Percentiles rank a stretch among this genome's conserved stretches.
phyloP scores from a whole-genome alignment of 2,797 vertebrate genomes.

The Helarctos malayanus region DNA sequence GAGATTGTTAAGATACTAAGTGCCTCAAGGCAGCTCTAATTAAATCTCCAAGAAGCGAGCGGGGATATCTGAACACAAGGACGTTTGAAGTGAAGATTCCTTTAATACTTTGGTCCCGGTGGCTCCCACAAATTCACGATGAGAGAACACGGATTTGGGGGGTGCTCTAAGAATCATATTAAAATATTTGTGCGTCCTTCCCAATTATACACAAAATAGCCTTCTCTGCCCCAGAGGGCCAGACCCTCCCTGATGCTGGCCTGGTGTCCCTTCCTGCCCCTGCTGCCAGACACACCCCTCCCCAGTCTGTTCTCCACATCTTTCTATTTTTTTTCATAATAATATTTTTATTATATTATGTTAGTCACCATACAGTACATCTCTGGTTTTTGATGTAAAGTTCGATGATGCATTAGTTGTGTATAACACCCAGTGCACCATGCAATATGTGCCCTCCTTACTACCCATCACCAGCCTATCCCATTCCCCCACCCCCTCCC shows the following conservation, averaged over 20 bases:
- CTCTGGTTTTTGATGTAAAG: too few species aligned
- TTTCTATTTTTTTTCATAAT: background rate
- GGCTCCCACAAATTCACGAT: conserved; percentile 49
- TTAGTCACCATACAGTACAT: too few species aligned
- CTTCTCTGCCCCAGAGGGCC: background rate
- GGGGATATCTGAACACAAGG: conserved; percentile 64
- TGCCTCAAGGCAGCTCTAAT: conserved; percentile 74
- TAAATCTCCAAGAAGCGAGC: conserved; percentile 70
- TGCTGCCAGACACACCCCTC: background rate
- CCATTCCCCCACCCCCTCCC: too few species aligned
- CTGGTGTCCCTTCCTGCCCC: background rate
- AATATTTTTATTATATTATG: too few species aligned
- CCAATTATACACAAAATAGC: conserved; percentile 9
- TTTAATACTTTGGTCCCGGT: conserved; percentile 33
- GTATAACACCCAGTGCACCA: too few species aligned
- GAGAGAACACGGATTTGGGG: background rate
- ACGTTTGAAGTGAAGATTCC: conserved; percentile 43
- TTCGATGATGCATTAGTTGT: too few species aligned
- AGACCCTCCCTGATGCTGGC: background rate
- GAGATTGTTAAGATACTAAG: conserved; percentile 78
- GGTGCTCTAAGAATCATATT: background rate
- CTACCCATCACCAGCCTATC: too few species aligned
- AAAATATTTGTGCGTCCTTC: conserved; percentile 40
- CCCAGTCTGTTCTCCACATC: background rate
- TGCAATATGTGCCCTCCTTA: too few species aligned